Percentiles rank a stretch among this genome's conserved stretches.
Conservation (phyloP, 53 echinoderm and acorn worm species). For the Zoroaster sp. region DNA sequence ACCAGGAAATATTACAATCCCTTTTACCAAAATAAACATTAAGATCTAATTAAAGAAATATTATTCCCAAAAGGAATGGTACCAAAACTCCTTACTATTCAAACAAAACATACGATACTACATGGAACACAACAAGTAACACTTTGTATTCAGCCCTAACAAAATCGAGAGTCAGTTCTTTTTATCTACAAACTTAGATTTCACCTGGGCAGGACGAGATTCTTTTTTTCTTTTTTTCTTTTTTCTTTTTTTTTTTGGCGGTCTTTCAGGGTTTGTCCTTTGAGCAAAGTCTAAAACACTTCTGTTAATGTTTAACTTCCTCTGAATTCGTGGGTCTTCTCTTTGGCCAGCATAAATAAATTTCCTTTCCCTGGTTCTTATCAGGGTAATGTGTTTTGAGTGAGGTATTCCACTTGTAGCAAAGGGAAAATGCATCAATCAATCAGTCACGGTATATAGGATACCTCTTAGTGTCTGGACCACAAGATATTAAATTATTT, state of each 20-base stretch:
- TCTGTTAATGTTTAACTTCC: neutral
- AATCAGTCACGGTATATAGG: constrained; percentile 14
- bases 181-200: too few relatives aligned
- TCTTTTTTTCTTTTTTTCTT: neutral
- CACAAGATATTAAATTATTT: constrained; percentile 48
- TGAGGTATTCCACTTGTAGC: constrained; percentile 19
- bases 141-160: too few relatives aligned
- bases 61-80: neutral
- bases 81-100: neutral
- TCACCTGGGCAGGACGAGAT: too few relatives aligned
- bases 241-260: neutral
- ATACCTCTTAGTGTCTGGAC: constrained; percentile 15
- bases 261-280: neutral
- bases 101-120: too few relatives aligned
- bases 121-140: too few relatives aligned
- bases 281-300: neutral
- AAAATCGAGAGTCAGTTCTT: too few relatives aligned
- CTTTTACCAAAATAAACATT: too few relatives aligned
- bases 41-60: too few relatives aligned
- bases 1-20: neutral
- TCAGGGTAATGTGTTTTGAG: constrained; percentile 38
- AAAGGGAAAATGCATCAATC: constrained; percentile 42
- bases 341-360: neutral
- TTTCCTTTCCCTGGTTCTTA: constrained; percentile 9
- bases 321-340: neutral